These are phyloP conservation scores for Hydrophis major DNA, from an alignment of 2,797 vertebrate genomes.

Conservation along the genomic window DNA sequence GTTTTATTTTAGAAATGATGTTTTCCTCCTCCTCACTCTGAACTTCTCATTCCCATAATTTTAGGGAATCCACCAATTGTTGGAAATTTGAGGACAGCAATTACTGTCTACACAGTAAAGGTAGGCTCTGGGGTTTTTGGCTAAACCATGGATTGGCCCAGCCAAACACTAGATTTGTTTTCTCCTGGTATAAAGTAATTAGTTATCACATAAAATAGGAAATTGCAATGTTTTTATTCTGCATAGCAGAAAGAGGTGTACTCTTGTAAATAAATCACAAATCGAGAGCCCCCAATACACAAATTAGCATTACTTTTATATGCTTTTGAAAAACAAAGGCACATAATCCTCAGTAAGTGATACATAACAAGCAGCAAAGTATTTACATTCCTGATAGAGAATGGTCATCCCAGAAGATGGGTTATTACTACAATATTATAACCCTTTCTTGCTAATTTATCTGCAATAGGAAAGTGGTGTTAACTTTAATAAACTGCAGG, in stretches of 20 bases:
- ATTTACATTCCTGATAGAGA: background rate
- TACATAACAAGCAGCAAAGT: background rate
- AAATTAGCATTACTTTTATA: background rate
- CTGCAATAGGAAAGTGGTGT: background rate
- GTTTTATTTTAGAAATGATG: background rate
- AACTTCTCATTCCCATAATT: background rate
- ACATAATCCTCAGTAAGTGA: background rate
- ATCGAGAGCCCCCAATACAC: background rate
- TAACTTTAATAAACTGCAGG: background rate
- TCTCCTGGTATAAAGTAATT: background rate
- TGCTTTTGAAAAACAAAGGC: background rate
- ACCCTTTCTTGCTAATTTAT: background rate
- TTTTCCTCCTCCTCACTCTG: background rate
- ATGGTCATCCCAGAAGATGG: background rate
- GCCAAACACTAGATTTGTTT: background rate
- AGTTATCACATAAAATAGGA: background rate
- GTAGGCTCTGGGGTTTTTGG: background rate
- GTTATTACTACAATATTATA: background rate
- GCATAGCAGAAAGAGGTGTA: background rate
- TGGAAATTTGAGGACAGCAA: background rate
- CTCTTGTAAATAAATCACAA: background rate
- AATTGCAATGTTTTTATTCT: background rate
- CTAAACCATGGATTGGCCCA: background rate
- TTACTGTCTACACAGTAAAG: background rate
- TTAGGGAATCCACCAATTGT: background rate